These are phyloP conservation scores for Fratercula arctica DNA, from an alignment of 2,797 vertebrate genomes.

Conservation along the genomic window DNA sequence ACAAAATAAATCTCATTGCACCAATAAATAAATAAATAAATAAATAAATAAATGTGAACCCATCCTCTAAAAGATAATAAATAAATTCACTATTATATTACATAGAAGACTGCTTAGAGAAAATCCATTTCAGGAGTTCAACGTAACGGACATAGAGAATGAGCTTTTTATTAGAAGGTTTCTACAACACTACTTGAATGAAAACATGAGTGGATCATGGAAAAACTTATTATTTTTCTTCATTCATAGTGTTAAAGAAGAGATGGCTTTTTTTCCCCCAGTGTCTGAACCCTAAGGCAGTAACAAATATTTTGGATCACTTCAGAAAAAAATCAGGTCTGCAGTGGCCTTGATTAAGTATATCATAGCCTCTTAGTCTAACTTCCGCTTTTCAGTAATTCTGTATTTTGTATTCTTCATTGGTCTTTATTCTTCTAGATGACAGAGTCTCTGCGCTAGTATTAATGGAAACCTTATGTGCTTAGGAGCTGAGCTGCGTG, in stretches of 20 bases:
- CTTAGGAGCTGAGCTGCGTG: not conserved
- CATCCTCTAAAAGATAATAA: not conserved
- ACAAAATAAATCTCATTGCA: not conserved
- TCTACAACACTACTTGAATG: not conserved
- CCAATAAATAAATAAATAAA: not conserved
- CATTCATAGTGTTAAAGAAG: not conserved
- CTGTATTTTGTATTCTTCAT: not conserved
- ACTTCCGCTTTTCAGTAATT: not conserved
- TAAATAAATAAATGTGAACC: not conserved
- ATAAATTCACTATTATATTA: not conserved
- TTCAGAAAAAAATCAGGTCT: not conserved
- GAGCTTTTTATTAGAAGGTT: not conserved
- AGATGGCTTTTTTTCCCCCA: not conserved
- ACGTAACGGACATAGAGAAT: not conserved
- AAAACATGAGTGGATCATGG: not conserved
- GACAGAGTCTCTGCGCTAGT: not conserved
- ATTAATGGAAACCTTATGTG: not conserved
- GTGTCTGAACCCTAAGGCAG: not conserved
- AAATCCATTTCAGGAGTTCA: not conserved
- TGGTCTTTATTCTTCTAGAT: not conserved
- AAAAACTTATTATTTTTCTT: not conserved
- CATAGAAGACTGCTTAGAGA: not conserved
- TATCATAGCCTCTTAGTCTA: not conserved
- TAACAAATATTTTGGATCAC: not conserved
- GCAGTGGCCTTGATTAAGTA: not conserved